phyloP scores from a whole-genome alignment of 2,888 invertebrate species.

The Acleris cristana region DNA sequence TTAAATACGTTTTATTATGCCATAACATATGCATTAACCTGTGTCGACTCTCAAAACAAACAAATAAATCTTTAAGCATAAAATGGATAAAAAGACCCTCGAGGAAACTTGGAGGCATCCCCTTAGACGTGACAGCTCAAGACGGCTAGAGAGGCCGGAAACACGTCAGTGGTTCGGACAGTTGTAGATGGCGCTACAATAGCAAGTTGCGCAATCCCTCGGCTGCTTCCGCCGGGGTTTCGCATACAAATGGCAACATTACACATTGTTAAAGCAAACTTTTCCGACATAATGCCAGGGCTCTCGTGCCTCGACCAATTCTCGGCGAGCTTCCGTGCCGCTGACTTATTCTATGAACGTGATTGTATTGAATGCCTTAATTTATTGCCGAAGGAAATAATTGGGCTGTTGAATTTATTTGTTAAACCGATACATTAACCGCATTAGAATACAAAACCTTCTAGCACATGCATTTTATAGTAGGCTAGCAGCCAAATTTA shows the following conservation, averaged over 20 bases:
- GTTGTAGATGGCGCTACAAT: constrained; percentile 80
- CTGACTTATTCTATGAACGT: constrained; percentile 20
- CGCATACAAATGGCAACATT: constrained; percentile 83
- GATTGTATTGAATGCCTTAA: constrained; percentile 11
- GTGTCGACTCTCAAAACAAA: constrained; percentile 42
- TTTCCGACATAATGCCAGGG: constrained; percentile 72
- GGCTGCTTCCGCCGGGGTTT: constrained; percentile 69
- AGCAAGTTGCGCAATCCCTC: constrained; percentile 67
- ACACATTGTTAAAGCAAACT: constrained; percentile 80
- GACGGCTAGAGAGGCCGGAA: constrained; percentile 81
- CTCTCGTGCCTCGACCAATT: constrained; percentile 49
- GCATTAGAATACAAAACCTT: background rate
- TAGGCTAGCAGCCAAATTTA: no score
- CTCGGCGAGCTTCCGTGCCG: constrained; percentile 8
- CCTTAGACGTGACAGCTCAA: constrained; percentile 76
- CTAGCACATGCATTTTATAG: no score
- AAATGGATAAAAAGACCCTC: constrained; percentile 76
- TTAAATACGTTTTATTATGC: background rate
- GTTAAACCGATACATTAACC: background rate
- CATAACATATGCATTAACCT: background rate
- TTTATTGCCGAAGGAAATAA: constrained; percentile 3
- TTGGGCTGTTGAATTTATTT: constrained; percentile 7
- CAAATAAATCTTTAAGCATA: constrained; percentile 70
- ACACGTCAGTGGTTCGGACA: constrained; percentile 76
- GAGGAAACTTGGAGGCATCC: constrained; percentile 73